Evolutionary conservation across 2,888 invertebrate species (phyloP), one percentile per base, ranked within the genome.

Genomic region (Drosophila neotestacea): DNA sequence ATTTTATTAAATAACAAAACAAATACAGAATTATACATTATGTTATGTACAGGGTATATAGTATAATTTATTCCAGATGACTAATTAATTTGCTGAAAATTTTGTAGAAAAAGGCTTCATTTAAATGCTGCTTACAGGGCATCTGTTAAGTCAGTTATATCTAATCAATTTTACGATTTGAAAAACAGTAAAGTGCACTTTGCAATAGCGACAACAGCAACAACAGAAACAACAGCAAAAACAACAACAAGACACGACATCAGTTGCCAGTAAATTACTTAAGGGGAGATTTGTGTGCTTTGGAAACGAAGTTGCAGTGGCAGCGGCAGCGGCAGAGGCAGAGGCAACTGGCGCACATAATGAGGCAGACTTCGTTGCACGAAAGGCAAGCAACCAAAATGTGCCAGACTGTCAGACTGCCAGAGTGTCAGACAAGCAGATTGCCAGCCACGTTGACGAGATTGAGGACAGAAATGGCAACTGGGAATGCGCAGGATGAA

Each of bases 171-270:
- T 56, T 69, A 58, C 70, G 69, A 78, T 77, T 85, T 89, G 88
- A 89, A 84, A 83, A 87, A 89, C 87, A 69, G 88, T 83, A 71
- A 68, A 89, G 70, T 81, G 85, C 89, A 87, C 79, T 85, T 85
- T 87, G 52, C 69, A 61, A 47, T 44, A 72, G 36, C 42, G 50
- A 56, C 41, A 72, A 50, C 41, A 60, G 51, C 51, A 63, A 62
- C 39, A 51, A 50, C 41, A 60, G 51, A 47, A 63, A 62, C 39
- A 51, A 6, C 44, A 58, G 54, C 61, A 70, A 62, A 36, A 51
- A 6, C 44, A 42, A 48, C 48, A 66, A 16, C 41, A 55, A 41
- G 10, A 50, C n/a, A 30, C 60, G 59, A 51, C 62, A 58, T 46
- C 67, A 70, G 77, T 77, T 81, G 85, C 66, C 70, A 89, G 85